phyloP scores from a whole-genome alignment of 2,888 invertebrate species.

The Aplocera efformata region DNA sequence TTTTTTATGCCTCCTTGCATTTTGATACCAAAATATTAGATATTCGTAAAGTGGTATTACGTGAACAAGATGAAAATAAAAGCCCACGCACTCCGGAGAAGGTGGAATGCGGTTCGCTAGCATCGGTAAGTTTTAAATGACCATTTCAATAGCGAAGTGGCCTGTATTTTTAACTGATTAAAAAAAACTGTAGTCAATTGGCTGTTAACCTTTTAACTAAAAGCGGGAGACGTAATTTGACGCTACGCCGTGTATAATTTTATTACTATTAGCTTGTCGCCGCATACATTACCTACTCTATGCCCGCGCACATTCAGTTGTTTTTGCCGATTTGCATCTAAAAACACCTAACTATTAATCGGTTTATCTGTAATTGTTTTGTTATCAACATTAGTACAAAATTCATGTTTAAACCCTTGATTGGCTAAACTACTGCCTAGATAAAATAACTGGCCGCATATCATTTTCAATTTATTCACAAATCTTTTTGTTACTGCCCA shows the following conservation, averaged over 20 bases:
- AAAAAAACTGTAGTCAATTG: constrained; percentile 80
- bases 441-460: constrained; percentile 30
- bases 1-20: constrained; percentile 77
- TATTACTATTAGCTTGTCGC: constrained; percentile 70
- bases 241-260: constrained; percentile 78
- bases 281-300: constrained; percentile 56
- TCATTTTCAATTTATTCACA: constrained; percentile 2
- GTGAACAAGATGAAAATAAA: constrained; percentile 79
- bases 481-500: constrained; percentile 18
- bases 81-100: constrained; percentile 75
- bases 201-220: constrained; percentile 81
- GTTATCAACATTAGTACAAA: constrained; percentile 70
- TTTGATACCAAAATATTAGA: constrained; percentile 80
- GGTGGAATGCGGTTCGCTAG: constrained; percentile 77
- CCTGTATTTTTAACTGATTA: constrained; percentile 79
- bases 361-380: constrained; percentile 70
- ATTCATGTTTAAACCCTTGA: constrained; percentile 71
- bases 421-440: constrained; percentile 41
- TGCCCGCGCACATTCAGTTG: constrained; percentile 30
- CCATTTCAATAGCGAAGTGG: constrained; percentile 50
- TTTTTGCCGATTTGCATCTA: constrained; percentile 47
- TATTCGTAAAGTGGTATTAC: constrained; percentile 78
- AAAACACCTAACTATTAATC: constrained; percentile 50
- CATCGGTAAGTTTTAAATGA: constrained; percentile 63
- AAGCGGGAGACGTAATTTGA: constrained; percentile 79